A percentile compares a stretch with the other conserved stretches of the same genome.
These are phyloP conservation scores for Cotesia typhae DNA, from an alignment of 1,140 invertebrate genomes.

Conservation along the genomic window DNA sequence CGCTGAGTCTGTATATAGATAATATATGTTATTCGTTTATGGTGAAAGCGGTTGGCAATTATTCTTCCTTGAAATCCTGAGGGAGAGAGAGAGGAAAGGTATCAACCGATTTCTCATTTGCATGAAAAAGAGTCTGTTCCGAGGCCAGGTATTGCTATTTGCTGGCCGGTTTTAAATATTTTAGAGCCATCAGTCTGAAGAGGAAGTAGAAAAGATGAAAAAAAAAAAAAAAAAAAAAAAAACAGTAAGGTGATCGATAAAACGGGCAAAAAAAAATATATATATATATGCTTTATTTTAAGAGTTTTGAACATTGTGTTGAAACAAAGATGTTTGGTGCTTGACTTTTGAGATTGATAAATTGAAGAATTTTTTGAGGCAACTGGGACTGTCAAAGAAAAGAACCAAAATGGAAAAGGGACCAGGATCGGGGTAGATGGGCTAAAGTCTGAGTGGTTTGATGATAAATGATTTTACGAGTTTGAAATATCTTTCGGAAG, in stretches of 20 bases:
- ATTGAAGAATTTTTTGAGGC: not conserved
- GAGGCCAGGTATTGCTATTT: constrained; percentile 1
- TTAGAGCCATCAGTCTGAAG: not conserved
- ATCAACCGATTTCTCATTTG: constrained; percentile 33
- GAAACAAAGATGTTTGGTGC: too few species aligned
- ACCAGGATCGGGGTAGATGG: not conserved
- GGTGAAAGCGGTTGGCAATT: constrained; percentile 18
- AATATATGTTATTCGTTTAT: not conserved
- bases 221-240: constrained; percentile 8
- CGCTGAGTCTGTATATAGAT: not conserved
- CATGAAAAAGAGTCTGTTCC: constrained; percentile 29
- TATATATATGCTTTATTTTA: not conserved
- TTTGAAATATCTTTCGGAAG: not conserved
- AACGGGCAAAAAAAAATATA: not conserved
- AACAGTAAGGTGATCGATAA: not conserved
- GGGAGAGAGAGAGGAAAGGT: constrained; percentile 15
- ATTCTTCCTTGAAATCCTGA: constrained; percentile 28
- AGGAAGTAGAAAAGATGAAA: constrained; percentile 2
- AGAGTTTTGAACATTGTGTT: too few species aligned
- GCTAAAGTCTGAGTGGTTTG: constrained; percentile 1
- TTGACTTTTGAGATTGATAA: not conserved
- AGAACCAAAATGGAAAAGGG: constrained; percentile 12
- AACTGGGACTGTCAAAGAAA: constrained; percentile 13
- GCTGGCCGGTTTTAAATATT: not conserved
- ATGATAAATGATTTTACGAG: constrained; percentile 6